Evolutionary conservation across 1,140 invertebrate genomes (phyloP), one percentile per base, ranked within the genome.

Genomic region (Bombus impatiens): DNA sequence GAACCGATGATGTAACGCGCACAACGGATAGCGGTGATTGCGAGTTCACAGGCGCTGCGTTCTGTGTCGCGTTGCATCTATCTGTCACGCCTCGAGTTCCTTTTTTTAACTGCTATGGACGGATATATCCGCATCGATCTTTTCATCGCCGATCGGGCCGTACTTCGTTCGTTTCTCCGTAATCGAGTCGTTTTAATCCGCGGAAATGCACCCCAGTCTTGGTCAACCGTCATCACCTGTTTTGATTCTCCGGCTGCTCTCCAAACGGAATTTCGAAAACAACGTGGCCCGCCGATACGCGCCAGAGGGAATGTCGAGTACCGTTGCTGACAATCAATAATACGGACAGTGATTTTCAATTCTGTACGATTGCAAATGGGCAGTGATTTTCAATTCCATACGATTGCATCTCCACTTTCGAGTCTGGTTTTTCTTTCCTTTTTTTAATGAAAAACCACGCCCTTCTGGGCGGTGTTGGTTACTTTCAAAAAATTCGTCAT

Each of bases 41-140:
- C 42, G 3, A 2, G 35, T 28, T 10, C 37, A 15, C 78, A 68
- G 68, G 70, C 47, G 68, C 42, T 9, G 32, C 62, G 65, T 40
- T 42, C n/a, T 22, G 32, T 57, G 70, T 67, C 78, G 2, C 78
- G 78, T 25, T 28, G 35, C 35, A 35, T 35, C 35, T 35, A 35
- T 22, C 40, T 57, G 70, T 67, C 32, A 32, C 82, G 86, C 42
- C 62, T 79, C 74, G 0, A 68, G 32, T 67, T n/a, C 25, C 15
- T 65, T 47, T n/a, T 32, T 86, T 87, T 86, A 90, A 83, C 68
- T 88, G 67, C 86, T 88, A 91, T 91, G 89, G 89, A 91, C 89
- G 89, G 89, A 91, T 91, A 37, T 88, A 81, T 86, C 82, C 89
- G 78, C 89, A 68, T 84, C 82, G 82, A 83, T 84, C 71, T 78